Base-by-base conservation (phyloP, 2,888 invertebrate species). In the Balanococcus diminutus region DNA sequence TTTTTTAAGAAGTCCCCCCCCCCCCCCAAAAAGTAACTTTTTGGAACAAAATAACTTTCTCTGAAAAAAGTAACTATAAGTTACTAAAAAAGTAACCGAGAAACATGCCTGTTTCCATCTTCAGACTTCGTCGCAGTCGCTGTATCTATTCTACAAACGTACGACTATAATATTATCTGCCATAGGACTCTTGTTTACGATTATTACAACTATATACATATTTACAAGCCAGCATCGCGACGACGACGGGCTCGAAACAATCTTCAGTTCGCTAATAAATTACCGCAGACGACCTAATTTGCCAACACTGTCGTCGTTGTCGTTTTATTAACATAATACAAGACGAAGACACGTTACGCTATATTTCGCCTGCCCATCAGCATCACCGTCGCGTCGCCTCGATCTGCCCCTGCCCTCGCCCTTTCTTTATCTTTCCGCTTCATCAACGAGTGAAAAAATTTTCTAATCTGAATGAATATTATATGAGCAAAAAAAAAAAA, bases 191-290 rank as follows among this genome's bases (percentile, higher is more conserved):
- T 36, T 36, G 36, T 36, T 36, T 36, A 46, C 46, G 46, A 46
- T 36, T 8, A 51, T 51, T 51, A 51, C 19, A 0, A 51, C 8
- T 51, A 28, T 28, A 67, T 11, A 46, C 25, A 4, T 25, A n/a
- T 67, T 67, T 28, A 67, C 28, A 67, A 25, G 61, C 1, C 61
- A 14, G 22, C 22, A 56, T 3, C 22, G 9, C 19, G 61, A 67
- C 51, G 8, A 42, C 42, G 19, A 51, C 36, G 14, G 14, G 42
- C 42, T 42, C 42, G 5, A 42, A 19, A 8, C 28, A 67, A 67
- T 67, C 61, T 67, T 67, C 61, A 28, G 11, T 67, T 67, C 25
- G 61, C 61, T 67, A 67, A 67, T 67, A 67, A 67, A 67, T 67
- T 67, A 67, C 61, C 61, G 61, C 25, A 9, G 25, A 25, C 61